These are phyloP conservation scores for Rhynchophorus ferrugineus DNA, from an alignment of 1,140 invertebrate species.

Conservation along the genomic window DNA sequence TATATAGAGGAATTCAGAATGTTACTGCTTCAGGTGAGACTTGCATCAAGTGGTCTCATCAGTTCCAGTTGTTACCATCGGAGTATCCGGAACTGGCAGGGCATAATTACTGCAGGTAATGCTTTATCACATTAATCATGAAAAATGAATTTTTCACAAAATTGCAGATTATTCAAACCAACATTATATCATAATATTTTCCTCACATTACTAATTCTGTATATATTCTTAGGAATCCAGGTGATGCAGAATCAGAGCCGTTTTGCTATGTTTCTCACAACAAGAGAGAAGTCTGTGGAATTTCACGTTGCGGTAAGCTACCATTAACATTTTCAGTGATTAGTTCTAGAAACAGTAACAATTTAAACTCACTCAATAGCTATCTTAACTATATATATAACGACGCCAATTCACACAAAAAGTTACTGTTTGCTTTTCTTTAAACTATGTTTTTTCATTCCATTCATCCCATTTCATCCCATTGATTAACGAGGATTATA, in stretches of 20 bases:
- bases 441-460: not conserved
- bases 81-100: slow-evolving; percentile 76
- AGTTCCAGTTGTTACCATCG: slow-evolving; percentile 62
- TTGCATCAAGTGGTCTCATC: slow-evolving; percentile 79
- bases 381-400: no score
- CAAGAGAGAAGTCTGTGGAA: slow-evolving; percentile 70
- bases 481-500: no score
- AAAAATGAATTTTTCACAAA: slow-evolving; percentile 3
- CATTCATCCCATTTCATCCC: not conserved
- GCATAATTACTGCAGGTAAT: slow-evolving; percentile 76
- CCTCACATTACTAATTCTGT: not conserved
- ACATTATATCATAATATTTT: not conserved
- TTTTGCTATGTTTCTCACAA: slow-evolving; percentile 84
- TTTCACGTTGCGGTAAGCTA: slow-evolving; percentile 70
- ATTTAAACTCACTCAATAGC: no score
- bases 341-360: no score
- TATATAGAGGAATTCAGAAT: slow-evolving; percentile 73
- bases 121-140: not conserved
- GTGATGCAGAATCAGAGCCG: slow-evolving; percentile 65
- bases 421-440: not conserved
- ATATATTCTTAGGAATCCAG: slow-evolving; percentile 66
- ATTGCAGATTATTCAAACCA: slow-evolving; percentile 1
- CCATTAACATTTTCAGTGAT: no score
- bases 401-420: no score
- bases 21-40: slow-evolving; percentile 60